Percentiles rank a stretch among this genome's conserved stretches.
These are phyloP conservation scores for Atrichornis clamosus DNA, from an alignment of 2,113 vertebrate species.

Conservation along the genomic window DNA sequence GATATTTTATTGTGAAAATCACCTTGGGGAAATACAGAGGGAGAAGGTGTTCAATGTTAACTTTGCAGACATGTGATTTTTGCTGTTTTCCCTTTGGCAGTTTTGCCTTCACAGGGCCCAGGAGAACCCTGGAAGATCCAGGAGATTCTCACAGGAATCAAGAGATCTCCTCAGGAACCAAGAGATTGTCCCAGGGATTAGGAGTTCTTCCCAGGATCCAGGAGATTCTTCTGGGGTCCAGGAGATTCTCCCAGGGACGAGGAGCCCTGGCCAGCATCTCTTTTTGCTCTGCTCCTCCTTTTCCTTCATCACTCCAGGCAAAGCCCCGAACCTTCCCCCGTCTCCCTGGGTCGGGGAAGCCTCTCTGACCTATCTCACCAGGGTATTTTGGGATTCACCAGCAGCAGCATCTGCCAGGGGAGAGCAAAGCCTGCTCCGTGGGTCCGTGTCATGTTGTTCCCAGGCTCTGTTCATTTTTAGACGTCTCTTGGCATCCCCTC, in stretches of 20 bases:
- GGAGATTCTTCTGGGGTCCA: background rate
- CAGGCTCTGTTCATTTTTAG: background rate
- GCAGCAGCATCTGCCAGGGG: background rate
- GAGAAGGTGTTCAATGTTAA: background rate
- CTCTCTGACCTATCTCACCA: rapidly evolving
- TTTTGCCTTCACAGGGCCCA: background rate
- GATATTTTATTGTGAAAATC: background rate
- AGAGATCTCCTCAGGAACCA: background rate
- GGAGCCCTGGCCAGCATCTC: background rate
- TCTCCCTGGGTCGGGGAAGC: background rate
- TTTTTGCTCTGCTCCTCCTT: background rate
- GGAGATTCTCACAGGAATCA: background rate
- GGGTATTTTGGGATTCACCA: background rate
- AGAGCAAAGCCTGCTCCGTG: background rate
- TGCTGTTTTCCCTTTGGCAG: background rate
- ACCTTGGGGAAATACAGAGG: background rate
- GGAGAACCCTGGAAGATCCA: background rate
- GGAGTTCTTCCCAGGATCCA: background rate
- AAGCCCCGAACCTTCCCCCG: background rate
- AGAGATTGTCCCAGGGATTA: background rate
- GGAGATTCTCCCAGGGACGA: background rate
- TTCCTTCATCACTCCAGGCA: background rate
- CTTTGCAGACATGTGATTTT: background rate
- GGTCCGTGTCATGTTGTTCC: background rate
- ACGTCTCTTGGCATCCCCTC: background rate